Evolutionary conservation across 2,113 vertebrate species (phyloP), one percentile per base, ranked within the genome.

Genomic region (Loxodonta africana): DNA sequence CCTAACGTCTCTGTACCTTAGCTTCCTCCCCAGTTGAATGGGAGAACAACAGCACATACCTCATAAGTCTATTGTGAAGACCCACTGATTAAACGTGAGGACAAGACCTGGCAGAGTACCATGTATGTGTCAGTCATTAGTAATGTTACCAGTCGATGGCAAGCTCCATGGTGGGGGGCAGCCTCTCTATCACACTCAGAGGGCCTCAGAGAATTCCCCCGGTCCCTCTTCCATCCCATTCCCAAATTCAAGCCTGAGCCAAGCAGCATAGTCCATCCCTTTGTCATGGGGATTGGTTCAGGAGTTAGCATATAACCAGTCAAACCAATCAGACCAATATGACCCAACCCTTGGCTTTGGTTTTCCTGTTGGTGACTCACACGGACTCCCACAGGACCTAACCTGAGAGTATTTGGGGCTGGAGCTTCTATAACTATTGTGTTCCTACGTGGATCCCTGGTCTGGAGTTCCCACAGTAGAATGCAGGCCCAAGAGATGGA

Each of bases 61-160:
- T 44, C 33, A 2, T 0, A 15, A 37, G 8, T 26, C 44, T 41
- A 0, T 5, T 46, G 44, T 18, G 82, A 33, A 53, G 1, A 17
- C 0, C 37, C 11, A 17, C 8, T 1, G 37, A 7, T 74, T 94
- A 51, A 84, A n/a, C 46, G 44, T 6, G 8, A 86, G 51, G 63
- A 10, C 51, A 26, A 87, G 69, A 18, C 41, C 81, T 23, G 21
- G 41, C 33, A 65, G 51, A 95, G 23, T 33, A 7, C 9, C 67
- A 33, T 1, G 65, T 48, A 1, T 1, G 0, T n/a, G 3, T 23
- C 37, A 20, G 21, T 18, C 30, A 0, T 63, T 25, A 87, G 88
- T 12, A 12, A 28, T 15, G 15, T 8, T 23, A 5, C 11, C 2
- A 2, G 25, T 46, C 60, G 18, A 28, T 14, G 10, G 25, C 0